These are phyloP conservation scores for Prietella phreatophila DNA, from an alignment of 2,113 vertebrate species.

Conservation along the genomic window DNA sequence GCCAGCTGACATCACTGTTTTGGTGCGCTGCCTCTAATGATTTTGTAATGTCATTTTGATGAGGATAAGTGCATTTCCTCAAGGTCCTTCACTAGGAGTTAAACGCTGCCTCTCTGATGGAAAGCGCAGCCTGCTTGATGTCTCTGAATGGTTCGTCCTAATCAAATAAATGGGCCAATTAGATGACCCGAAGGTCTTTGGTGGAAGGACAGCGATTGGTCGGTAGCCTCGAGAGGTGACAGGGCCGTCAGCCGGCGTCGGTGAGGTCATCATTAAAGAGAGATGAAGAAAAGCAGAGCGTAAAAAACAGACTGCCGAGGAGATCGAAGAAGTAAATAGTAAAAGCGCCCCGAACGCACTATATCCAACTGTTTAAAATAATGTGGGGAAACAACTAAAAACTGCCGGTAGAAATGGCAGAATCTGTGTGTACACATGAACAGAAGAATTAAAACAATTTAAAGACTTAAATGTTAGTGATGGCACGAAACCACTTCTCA, in stretches of 20 bases:
- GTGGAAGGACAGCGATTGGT: slow-evolving; percentile 21
- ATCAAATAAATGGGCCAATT: slow-evolving; percentile 54
- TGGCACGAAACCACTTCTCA: neutral
- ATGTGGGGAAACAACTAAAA: neutral
- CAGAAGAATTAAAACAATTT: neutral
- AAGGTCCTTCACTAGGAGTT: slow-evolving; percentile 59
- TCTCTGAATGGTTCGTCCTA: slow-evolving; percentile 44
- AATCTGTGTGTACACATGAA: neutral
- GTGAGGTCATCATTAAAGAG: slow-evolving; percentile 34
- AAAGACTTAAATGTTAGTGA: neutral
- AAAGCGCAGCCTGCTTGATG: slow-evolving; percentile 39
- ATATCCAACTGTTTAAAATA: neutral
- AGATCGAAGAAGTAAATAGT: neutral
- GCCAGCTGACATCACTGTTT: slow-evolving; percentile 61
- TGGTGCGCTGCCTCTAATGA: slow-evolving; percentile 64
- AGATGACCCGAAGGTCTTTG: slow-evolving; percentile 37
- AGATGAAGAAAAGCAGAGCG: slow-evolving; percentile 43
- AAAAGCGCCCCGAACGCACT: neutral
- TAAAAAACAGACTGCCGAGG: neutral
- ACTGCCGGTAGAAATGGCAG: neutral
- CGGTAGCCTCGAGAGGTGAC: slow-evolving; percentile 28
- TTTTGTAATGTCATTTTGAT: slow-evolving; percentile 63
- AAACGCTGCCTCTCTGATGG: slow-evolving; percentile 38
- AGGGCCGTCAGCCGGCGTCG: slow-evolving; percentile 38
- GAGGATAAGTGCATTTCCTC: slow-evolving; percentile 58